Evolutionary conservation across 2,888 invertebrate species (phyloP), one percentile per base, ranked within the genome.

Genomic region (Trissolcus japonicus): DNA sequence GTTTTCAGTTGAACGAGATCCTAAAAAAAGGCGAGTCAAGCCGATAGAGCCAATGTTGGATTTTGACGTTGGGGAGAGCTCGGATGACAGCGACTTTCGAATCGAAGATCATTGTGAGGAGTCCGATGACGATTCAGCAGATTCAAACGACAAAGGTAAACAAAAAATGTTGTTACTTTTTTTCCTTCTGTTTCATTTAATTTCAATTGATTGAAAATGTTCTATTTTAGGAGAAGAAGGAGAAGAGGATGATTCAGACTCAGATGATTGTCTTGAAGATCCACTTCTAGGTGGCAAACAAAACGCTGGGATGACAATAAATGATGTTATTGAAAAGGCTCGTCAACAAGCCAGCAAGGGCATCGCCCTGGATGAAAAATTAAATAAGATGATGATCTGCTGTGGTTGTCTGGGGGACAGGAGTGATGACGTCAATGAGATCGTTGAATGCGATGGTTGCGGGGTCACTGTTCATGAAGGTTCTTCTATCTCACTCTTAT

Each of bases 381-480:
- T 93, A 75, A 92, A 93, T 0, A 93, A 94, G 87, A 92, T 96
- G 82, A 90, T 95, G 57, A 96, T 98, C 80, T 98, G 98, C 87
- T 95, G 96, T 83, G 97, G 97, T 1, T 98, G 98, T 86, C 91
- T 98, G 62, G 97, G 98, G 0, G 98, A 98, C 81, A 93, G 94
- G 82, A 97, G 96, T 89, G 97, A 96, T 90, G 96, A 96, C 83
- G 93, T 95, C 67, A 98, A 98, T 90, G 98, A 98, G 90, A 97
- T 98, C 82, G 96, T 98, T 0, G 98, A 98, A 89, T 98, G 98
- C 90, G 98, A 98, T 90, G 95, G 96, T 19, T 98, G 98, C 90
- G 97, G 97, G 2, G 95, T 98, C 4, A 96, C 97, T 50, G 98
- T 98, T 3, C 98, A 98, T 90, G 98, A 98, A 92, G 97, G 94